A percentile compares a stretch with the other conserved stretches of the same genome.
Evolutionary conservation across 2,797 vertebrate genomes (phyloP).

Genomic region (Gallinago stenura): DNA sequence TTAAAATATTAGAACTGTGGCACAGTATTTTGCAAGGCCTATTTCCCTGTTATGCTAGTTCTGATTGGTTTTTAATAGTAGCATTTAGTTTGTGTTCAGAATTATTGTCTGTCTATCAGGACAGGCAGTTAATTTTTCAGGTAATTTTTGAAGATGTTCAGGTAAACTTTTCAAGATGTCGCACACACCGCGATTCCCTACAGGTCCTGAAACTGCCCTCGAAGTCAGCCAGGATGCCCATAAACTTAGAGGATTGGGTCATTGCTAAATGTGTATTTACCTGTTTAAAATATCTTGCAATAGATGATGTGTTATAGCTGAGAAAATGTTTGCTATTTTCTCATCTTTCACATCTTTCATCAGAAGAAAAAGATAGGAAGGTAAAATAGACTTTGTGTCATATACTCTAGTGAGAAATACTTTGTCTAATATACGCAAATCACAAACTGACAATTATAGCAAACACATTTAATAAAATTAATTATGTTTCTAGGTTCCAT

Average conservation of each 20-base stretch:
- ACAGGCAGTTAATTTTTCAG: not conserved
- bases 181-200: not conserved
- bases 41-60: not conserved
- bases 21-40: not conserved
- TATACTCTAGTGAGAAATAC: not conserved
- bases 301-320: not conserved
- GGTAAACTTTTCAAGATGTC: not conserved
- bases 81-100: not conserved
- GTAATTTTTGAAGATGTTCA: not conserved
- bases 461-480: not conserved
- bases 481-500: slow-evolving; percentile 87
- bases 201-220: not conserved
- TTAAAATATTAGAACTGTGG: not conserved
- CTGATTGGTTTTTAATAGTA: not conserved
- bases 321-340: not conserved
- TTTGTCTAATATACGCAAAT: not conserved
- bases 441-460: not conserved
- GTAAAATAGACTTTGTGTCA: not conserved
- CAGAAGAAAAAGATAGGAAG: not conserved
- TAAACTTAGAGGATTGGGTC: not conserved
- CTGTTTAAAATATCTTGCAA: not conserved
- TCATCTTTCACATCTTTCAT: not conserved
- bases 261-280: not conserved
- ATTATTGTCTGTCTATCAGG: not conserved
- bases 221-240: not conserved